These are phyloP conservation scores for Lepidocyrtinus sp. DNA, from an alignment of 2,888 invertebrate genomes.

Conservation along the genomic window DNA sequence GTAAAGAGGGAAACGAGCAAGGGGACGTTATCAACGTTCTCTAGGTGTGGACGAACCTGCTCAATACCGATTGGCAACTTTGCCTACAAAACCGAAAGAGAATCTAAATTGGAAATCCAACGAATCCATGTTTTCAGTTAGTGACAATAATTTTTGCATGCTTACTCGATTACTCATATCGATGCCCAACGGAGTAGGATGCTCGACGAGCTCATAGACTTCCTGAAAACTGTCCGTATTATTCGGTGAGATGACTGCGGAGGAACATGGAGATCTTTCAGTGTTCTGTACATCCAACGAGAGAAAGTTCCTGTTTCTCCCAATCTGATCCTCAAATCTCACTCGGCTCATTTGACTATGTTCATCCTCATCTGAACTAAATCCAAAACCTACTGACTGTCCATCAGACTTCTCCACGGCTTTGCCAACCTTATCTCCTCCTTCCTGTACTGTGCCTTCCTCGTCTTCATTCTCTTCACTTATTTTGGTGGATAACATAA, in stretches of 20 bases:
- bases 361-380: constrained; percentile 63
- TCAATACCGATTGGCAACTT: constrained; percentile 97
- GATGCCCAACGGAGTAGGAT: constrained; percentile 90
- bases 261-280: constrained; percentile 52
- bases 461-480: constrained; percentile 36
- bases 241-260: constrained; percentile 59
- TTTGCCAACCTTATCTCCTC: constrained; percentile 31
- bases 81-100: constrained; percentile 76
- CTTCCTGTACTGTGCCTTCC: background rate
- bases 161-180: constrained; percentile 92
- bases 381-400: constrained; percentile 46
- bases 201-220: constrained; percentile 67
- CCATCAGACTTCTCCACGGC: constrained; percentile 26
- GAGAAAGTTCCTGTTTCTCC: constrained; percentile 41
- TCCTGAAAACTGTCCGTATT: constrained; percentile 66
- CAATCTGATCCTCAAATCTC: constrained; percentile 58
- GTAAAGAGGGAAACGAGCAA: constrained; percentile 97
- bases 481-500: constrained; percentile 54
- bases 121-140: background rate
- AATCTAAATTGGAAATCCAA: too few species aligned
- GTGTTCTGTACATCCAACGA: constrained; percentile 52
- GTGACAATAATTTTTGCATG: background rate
- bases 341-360: constrained; percentile 59
- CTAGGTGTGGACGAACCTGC: constrained; percentile 93
- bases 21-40: constrained; percentile 97